Conservation (phyloP, 2,113 vertebrate genomes). For the Pholis gunnellus region DNA sequence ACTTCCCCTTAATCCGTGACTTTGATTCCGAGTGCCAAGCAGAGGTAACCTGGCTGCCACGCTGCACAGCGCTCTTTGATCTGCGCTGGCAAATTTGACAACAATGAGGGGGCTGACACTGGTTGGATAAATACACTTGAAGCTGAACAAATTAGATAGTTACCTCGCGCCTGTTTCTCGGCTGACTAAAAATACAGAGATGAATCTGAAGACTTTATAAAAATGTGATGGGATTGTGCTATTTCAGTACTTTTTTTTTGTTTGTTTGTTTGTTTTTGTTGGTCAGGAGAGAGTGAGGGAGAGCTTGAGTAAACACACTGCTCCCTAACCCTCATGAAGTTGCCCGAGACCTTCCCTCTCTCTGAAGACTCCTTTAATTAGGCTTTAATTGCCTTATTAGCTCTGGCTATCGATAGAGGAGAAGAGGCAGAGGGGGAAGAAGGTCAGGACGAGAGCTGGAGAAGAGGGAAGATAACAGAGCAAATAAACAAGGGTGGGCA, state of each 20-base stretch:
- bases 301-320: slow-evolving; percentile 53
- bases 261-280: slow-evolving; percentile 26
- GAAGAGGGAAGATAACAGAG: slow-evolving; percentile 33
- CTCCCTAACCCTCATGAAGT: slow-evolving; percentile 61
- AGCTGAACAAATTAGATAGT: slow-evolving; percentile 56
- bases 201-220: neutral
- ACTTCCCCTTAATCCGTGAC: slow-evolving; percentile 61
- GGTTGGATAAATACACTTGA: slow-evolving; percentile 54
- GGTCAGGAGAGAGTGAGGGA: slow-evolving; percentile 34
- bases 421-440: slow-evolving; percentile 51
- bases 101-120: slow-evolving; percentile 59
- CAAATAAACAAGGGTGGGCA: slow-evolving; percentile 41
- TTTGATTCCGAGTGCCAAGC: slow-evolving; percentile 65
- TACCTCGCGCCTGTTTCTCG: slow-evolving; percentile 19
- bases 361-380: slow-evolving; percentile 80
- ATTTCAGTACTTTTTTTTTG: slow-evolving; percentile 15
- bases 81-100: slow-evolving; percentile 66
- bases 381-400: slow-evolving; percentile 83
- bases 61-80: slow-evolving; percentile 65
- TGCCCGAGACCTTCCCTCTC: slow-evolving; percentile 63
- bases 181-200: slow-evolving; percentile 15
- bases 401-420: slow-evolving; percentile 69
- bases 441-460: slow-evolving; percentile 57
- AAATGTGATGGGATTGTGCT: neutral
- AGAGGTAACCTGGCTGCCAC: slow-evolving; percentile 70